A percentile compares a stretch with the other conserved stretches of the same genome.
Conservation (phyloP, 1,140 invertebrate genomes). For the Dolichoris vasculosae region DNA sequence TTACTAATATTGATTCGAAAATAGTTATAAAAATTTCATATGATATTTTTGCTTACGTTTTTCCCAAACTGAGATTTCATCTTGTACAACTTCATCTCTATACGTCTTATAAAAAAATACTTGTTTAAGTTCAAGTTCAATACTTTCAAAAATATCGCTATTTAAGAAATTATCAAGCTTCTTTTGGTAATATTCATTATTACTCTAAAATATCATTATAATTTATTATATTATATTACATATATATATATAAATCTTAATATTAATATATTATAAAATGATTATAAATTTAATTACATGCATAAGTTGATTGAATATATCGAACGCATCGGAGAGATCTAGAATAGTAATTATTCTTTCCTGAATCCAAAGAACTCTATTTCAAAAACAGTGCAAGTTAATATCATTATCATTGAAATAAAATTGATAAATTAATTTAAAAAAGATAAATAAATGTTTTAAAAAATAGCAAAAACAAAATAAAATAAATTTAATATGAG, state of each 20-base stretch:
- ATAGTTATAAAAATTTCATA: background rate
- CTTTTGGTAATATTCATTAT: slow-evolving; percentile 64
- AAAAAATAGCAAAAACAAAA: no score
- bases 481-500: no score
- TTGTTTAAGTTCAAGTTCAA: slow-evolving; percentile 70
- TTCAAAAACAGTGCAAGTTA: background rate
- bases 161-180: slow-evolving; percentile 69
- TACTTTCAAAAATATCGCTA: slow-evolving; percentile 65
- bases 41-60: slow-evolving; percentile 71
- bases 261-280: background rate
- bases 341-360: slow-evolving; percentile 66
- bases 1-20: background rate
- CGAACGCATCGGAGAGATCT: slow-evolving; percentile 56
- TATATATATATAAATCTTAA: background rate
- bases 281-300: slow-evolving; percentile 57
- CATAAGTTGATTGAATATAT: slow-evolving; percentile 67
- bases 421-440: background rate
- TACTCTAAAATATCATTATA: slow-evolving; percentile 60
- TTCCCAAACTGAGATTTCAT: slow-evolving; percentile 76
- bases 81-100: slow-evolving; percentile 73
- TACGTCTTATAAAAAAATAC: slow-evolving; percentile 77
- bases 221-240: background rate
- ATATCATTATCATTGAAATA: slow-evolving; percentile 3
- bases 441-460: no score
- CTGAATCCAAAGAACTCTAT: slow-evolving; percentile 68